Evolutionary conservation across 2,797 vertebrate species (phyloP), one percentile per base, ranked within the genome.

Genomic region (Scolopax rusticola): DNA sequence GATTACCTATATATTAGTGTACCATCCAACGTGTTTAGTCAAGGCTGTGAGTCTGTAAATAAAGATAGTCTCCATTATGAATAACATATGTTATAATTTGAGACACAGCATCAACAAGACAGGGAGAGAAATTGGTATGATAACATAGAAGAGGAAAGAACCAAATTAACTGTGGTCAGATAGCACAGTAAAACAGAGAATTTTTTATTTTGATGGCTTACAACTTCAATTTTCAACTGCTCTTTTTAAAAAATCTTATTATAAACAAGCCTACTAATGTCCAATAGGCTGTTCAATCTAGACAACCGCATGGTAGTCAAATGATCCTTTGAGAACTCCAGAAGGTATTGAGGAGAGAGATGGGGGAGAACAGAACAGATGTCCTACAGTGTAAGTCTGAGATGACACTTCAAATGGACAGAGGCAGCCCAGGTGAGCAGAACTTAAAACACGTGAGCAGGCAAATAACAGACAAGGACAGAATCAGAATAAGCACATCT

Each of bases 101-200:
- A 89, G 15, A 48, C 9, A 87, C 25, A 50, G 15, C 6, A 33
- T 23, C 56, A 88, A 38, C 14, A 40, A 79, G 53, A 33, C 14
- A 56, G 13, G 11, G 19, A 84, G 0, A 0, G 15, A 12, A 30
- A 53, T 9, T 41, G 21, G 23, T 8, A 33, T 3, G 27, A 60
- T 6, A 64, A 19, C 27, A 32, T 0, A 1, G 8, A 20, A 70
- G 12, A 3, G 4, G 21, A 18, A 83, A 84, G 45, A 90, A 78
- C 20, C 5, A 67, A 79, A 63, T 18, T 43, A 60, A 64, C 10
- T 25, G 11, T 43, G 24, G 38, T 23, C 23, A 32, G 33, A 59
- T 5, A 48, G 47, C 8, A 48, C 0, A 84, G n/a, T 11, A 69
- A 60, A 7, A 67, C 8, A 87, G 9, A 40, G 2, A 24, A 0